These are phyloP conservation scores for Lysandra bellargus DNA, from an alignment of 2,888 invertebrate species.

Conservation along the genomic window DNA sequence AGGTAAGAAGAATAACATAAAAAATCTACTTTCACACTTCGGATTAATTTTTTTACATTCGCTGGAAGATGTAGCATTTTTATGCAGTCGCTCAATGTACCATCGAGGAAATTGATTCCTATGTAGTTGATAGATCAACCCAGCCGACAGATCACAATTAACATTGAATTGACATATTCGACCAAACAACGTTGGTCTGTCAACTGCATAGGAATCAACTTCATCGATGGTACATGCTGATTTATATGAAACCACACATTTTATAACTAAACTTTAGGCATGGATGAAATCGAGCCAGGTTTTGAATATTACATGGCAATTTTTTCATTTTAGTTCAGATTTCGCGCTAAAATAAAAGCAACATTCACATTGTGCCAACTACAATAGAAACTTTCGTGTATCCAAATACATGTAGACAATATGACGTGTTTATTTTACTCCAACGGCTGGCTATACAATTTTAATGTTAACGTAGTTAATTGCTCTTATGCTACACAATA, in stretches of 20 bases:
- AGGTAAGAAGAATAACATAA: too few species aligned
- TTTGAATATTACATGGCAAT: conserved; percentile 11
- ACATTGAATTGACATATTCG: too few species aligned
- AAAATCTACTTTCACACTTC: too few species aligned
- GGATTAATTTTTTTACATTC: too few species aligned
- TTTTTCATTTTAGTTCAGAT: conserved; percentile 13
- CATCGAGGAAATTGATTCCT: too few species aligned
- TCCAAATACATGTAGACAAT: conserved; percentile 19
- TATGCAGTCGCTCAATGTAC: not conserved
- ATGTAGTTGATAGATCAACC: too few species aligned
- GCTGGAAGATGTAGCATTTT: not conserved
- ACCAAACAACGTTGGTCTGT: too few species aligned
- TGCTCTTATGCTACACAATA: too few species aligned
- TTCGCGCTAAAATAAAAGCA: conserved; percentile 7
- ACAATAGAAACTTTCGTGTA: conserved; percentile 17
- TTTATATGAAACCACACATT: not conserved
- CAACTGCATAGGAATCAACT: too few species aligned
- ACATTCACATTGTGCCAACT: not conserved
- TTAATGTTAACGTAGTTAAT: not conserved
- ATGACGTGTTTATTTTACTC: not conserved
- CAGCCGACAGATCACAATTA: too few species aligned
- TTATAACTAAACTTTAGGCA: not conserved
- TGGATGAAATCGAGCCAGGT: not conserved
- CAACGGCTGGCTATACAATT: not conserved
- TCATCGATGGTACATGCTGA: not conserved